Evolutionary conservation across 2,888 invertebrate species (phyloP), one percentile per base, ranked within the genome.

Genomic region (Brachypalpus laphriformis): DNA sequence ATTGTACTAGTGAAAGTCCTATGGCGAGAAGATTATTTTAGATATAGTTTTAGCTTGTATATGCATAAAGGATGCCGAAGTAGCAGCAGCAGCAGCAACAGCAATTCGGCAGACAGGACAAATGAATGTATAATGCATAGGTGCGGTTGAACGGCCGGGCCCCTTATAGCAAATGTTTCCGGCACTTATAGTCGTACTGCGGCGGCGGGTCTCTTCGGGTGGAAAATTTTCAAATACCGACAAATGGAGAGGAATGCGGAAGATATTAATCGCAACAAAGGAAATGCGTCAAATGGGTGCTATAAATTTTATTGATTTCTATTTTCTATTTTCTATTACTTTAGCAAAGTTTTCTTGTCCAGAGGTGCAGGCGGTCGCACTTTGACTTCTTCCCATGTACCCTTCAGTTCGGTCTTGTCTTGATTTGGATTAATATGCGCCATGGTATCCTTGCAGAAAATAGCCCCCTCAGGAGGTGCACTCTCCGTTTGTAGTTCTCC

Each of bases 81-180:
- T 9, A 68, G 37, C 37, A 59, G 57, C n/a, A n/a, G 65, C 57
- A 20, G 25, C 28, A 42, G 34, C 11, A 68, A 28, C 37, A 59
- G 57, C 65, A 72, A 71, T 71, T 70, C 45, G 49, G 37, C 57
- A 72, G 72, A 80, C 72, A 72, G 59, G 66, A 80, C 71, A 80
- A 80, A 80, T 80, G 72, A 72, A 80, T 80, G 72, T 72, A 72
- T 80, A 80, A 80, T 74, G 74, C 51, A 66, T 80, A 74, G 80
- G 80, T 80, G 74, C 74, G 80, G 80, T 80, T 74, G 65, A 80
- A 66, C 34, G 65, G 78, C 49, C n/a, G n/a, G n/a, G n/a, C n/a
- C n/a, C n/a, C 72, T 42, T 72, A 80, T 63, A 57, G 57, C 56
- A 72, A 71, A 57, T 49, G 45, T 59, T 80, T 80, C 72, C 72